Evolutionary conservation across 2,888 invertebrate genomes (phyloP), one percentile per base, ranked within the genome.

Genomic region (Caenorhabditis sp.): DNA sequence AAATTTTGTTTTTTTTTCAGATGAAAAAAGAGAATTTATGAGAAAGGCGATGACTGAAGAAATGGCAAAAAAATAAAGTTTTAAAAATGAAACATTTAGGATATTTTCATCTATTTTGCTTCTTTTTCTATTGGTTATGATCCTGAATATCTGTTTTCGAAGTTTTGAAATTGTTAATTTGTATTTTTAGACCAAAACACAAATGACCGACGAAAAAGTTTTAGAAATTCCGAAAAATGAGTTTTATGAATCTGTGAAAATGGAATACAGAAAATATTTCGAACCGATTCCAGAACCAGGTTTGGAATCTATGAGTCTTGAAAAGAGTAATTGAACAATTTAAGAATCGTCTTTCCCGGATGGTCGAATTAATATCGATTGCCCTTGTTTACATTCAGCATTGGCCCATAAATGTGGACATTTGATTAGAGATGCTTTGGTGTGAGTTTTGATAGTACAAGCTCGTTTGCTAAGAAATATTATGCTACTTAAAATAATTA

Each of bases 391-490:
- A 21, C 76, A 76, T 50, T 76, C 78, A 14, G 70, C 76, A 3
- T 62, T 78, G 12, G 78, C 76, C 12, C 78, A 78, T 43, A 63
- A 63, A 26, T 78, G 78, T 53, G 78, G 78, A 24, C 62, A 59
- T 57, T 58, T 78, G 57, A 72, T 78, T 24, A 50, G 78, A 6
- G 62, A 78, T 14, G 78, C 78, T 19, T 62, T 78, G 14, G 31
- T 37, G 73, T 78, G 6, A 26, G 70, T 57, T 57, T 61, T 26
- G 17, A 23, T 53, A 2, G 19, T n/a, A n/a, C n/a, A n/a, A n/a
- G n/a, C n/a, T n/a, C n/a, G n/a, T n/a, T n/a, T n/a, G n/a, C n/a
- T n/a, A n/a, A n/a, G n/a, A n/a, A n/a, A n/a, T n/a, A n/a, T n/a
- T n/a, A n/a, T n/a, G n/a, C n/a, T n/a, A n/a, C n/a, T n/a, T n/a